A percentile compares a stretch with the other conserved stretches of the same genome.
These are phyloP conservation scores for Tachyglossus aculeatus DNA, from an alignment of 2,797 vertebrate genomes.

Conservation along the genomic window DNA sequence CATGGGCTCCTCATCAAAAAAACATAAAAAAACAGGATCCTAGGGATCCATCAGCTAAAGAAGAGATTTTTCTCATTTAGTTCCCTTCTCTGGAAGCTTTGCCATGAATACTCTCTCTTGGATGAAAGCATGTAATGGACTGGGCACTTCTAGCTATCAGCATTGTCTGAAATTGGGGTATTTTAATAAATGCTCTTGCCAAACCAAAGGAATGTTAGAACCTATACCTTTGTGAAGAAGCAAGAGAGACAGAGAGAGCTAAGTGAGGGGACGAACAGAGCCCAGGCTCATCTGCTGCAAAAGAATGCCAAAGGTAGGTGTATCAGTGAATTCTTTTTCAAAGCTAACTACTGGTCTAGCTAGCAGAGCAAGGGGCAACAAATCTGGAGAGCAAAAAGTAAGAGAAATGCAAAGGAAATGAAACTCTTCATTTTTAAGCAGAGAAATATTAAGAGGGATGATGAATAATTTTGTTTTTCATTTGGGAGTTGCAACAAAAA, in stretches of 20 bases:
- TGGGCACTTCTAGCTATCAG: slow-evolving; percentile 18
- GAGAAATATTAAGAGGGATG: not conserved
- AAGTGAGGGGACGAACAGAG: not conserved
- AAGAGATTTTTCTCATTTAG: slow-evolving; percentile 29
- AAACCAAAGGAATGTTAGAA: slow-evolving; percentile 31
- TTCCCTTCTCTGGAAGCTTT: slow-evolving; percentile 49
- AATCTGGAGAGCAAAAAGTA: not conserved
- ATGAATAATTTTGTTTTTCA: slow-evolving; percentile 32
- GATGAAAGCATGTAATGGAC: fast-evolving
- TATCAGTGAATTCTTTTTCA: slow-evolving; percentile 1
- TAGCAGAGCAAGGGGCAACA: not conserved
- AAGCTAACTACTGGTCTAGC: not conserved
- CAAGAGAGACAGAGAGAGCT: slow-evolving; percentile 23
- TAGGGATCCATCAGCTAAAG: slow-evolving; percentile 20
- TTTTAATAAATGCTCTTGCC: slow-evolving; percentile 27
- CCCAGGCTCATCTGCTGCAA: not conserved
- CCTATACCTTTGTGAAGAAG: slow-evolving; percentile 41
- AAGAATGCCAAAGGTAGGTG: slow-evolving; percentile 40
- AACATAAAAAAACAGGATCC: slow-evolving; percentile 15
- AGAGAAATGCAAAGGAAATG: not conserved
- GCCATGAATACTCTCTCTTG: not conserved
- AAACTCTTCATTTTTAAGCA: slow-evolving; percentile 8
- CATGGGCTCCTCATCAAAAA: slow-evolving; percentile 21
- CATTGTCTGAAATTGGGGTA: slow-evolving; percentile 61
- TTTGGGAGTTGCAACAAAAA: slow-evolving; percentile 35